Evolutionary conservation across 1,140 invertebrate genomes (phyloP).

Genomic region (Metopolophium dirhodum): DNA sequence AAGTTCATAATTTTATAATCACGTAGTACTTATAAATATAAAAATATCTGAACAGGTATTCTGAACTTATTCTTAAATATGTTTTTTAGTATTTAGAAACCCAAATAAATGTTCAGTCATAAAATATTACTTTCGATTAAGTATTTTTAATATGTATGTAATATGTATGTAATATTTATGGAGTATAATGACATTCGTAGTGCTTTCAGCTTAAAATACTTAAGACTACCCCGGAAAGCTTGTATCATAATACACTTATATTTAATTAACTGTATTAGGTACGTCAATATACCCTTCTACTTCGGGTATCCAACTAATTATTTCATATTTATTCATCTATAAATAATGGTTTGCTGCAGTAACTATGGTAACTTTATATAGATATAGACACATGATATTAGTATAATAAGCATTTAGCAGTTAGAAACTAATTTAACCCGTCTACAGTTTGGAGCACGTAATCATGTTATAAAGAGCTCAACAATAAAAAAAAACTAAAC

Average conservation of each 20-base stretch:
- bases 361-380: conserved; percentile 5
- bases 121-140: neutral
- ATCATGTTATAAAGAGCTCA: neutral
- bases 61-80: neutral
- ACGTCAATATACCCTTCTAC: conserved; percentile 1
- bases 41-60: neutral
- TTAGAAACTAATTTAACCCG: neutral
- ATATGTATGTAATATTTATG: neutral
- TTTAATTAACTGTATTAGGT: conserved; percentile 2
- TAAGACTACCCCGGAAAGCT: neutral
- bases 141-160: neutral
- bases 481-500: neutral
- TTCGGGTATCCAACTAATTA: neutral
- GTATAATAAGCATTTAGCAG: neutral
- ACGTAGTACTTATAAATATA: neutral
- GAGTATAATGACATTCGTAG: neutral
- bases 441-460: neutral
- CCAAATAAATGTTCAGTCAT: neutral
- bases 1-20: neutral
- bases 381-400: neutral
- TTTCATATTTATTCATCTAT: conserved; percentile 26
- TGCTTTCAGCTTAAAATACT: neutral
- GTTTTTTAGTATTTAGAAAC: neutral
- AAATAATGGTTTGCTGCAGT: neutral
- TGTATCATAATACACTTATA: conserved; percentile 11